phyloP scores from a whole-genome alignment of 2,888 invertebrate species.

The Napeogenes sylphis region DNA sequence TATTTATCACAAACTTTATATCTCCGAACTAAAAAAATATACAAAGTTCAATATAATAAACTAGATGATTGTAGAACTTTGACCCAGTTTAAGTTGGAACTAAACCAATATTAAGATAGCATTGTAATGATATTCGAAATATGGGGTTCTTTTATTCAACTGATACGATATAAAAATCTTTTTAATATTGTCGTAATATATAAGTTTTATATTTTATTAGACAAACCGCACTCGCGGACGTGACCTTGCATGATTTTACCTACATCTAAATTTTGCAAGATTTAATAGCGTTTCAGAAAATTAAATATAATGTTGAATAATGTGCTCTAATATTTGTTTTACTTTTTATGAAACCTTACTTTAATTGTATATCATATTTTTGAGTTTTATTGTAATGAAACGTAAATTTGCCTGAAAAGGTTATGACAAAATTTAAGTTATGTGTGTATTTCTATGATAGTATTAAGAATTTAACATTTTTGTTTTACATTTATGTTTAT shows the following conservation, averaged over 20 bases:
- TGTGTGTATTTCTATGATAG: too few relatives aligned
- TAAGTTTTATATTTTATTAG: constrained; percentile 35
- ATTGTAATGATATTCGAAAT: not conserved
- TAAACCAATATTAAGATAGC: too few relatives aligned
- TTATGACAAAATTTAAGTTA: too few relatives aligned
- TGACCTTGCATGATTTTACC: constrained; percentile 38
- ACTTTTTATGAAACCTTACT: not conserved
- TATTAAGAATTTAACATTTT: too few relatives aligned
- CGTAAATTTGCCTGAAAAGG: too few relatives aligned
- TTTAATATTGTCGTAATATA: not conserved
- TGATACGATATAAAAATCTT: not conserved
- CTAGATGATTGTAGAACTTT: too few relatives aligned
- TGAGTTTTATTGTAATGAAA: too few relatives aligned
- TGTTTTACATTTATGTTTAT: too few relatives aligned
- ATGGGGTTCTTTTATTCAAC: not conserved
- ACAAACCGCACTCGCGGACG: constrained; percentile 36
- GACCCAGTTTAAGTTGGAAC: too few relatives aligned
- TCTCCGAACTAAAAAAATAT: too few relatives aligned
- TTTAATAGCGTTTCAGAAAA: constrained; percentile 22
- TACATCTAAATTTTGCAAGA: constrained; percentile 29
- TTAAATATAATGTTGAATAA: constrained; percentile 26
- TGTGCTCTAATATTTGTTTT: constrained; percentile 10
- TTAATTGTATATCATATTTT: too few relatives aligned
- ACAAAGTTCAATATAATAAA: too few relatives aligned
- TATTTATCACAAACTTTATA: not conserved